Conservation (phyloP, 2,113 vertebrate genomes). For the Leuciscus idus region DNA sequence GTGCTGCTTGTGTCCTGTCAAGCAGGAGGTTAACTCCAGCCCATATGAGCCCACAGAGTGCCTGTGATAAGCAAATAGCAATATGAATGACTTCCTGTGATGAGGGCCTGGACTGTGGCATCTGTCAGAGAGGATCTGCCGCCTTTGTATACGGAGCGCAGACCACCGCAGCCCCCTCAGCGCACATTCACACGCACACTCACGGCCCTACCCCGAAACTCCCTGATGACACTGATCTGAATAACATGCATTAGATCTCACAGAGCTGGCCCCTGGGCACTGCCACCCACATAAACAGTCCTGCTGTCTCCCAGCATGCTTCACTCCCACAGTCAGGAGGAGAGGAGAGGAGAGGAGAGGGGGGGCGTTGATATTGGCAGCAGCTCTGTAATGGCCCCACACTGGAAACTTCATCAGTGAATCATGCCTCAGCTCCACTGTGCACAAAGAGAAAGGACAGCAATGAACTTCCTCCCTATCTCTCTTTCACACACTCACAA, state of each 20-base stretch:
- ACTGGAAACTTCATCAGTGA: constrained; percentile 79
- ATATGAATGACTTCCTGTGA: constrained; percentile 79
- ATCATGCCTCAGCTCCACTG: constrained; percentile 69
- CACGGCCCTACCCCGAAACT: constrained; percentile 37
- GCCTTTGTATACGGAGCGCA: constrained; percentile 50
- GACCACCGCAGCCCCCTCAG: constrained; percentile 41
- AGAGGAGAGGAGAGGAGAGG: constrained; percentile 38
- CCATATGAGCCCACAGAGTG: constrained; percentile 64
- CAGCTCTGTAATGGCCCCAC: constrained; percentile 65
- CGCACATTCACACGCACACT: constrained; percentile 64
- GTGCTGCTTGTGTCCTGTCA: constrained; percentile 42
- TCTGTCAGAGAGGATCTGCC: constrained; percentile 68
- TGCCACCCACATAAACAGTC: constrained; percentile 75
- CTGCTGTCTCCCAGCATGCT: constrained; percentile 65
- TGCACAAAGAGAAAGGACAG: constrained; percentile 37
- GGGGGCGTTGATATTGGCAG: constrained; percentile 75
- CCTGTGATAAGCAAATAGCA: constrained; percentile 65
- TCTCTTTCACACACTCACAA: constrained; percentile 39
- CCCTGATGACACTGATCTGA: constrained; percentile 45
- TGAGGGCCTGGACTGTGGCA: constrained; percentile 76
- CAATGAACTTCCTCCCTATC: constrained; percentile 54
- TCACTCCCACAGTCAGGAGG: constrained; percentile 63
- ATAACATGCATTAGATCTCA: constrained; percentile 48
- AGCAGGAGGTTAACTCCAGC: constrained; percentile 34
- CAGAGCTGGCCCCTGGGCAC: constrained; percentile 67